Evolutionary conservation across 2,113 vertebrate genomes (phyloP).

Genomic region (Apistogramma diplotaenia): DNA sequence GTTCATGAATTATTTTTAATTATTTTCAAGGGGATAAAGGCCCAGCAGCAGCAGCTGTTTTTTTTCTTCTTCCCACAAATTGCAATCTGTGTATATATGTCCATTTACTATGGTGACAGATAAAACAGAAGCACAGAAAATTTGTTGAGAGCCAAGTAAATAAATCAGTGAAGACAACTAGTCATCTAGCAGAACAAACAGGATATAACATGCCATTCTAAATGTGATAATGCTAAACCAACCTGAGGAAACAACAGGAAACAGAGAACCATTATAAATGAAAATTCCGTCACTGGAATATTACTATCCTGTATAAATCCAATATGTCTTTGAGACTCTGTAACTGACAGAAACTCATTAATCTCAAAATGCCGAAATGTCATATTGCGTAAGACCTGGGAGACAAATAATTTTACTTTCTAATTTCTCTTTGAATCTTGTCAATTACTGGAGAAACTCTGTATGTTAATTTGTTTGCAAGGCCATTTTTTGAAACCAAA

Average conservation of each 20-base stretch:
- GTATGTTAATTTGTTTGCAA: background rate
- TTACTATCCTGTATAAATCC: conserved; percentile 41
- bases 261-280: conserved; percentile 43
- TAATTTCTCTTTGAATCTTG: background rate
- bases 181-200: conserved; percentile 19
- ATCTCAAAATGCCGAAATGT: conserved; percentile 57
- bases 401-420: conserved; percentile 6
- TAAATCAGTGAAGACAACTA: background rate
- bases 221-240: conserved; percentile 35
- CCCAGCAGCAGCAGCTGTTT: too few relatives aligned
- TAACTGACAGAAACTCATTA: conserved; percentile 66
- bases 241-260: conserved; percentile 6
- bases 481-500: background rate
- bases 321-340: conserved; percentile 48
- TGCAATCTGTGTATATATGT: background rate
- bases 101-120: background rate
- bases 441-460: background rate
- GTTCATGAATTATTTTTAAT: too few relatives aligned
- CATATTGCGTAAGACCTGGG: conserved; percentile 14
- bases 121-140: background rate
- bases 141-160: background rate
- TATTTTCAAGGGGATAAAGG: too few relatives aligned
- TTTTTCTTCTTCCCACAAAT: background rate
- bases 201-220: conserved; percentile 43
- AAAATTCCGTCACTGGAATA: conserved; percentile 45